Evolutionary conservation across 2,113 vertebrate genomes (phyloP).

Genomic region (Cinclus cinclus): DNA sequence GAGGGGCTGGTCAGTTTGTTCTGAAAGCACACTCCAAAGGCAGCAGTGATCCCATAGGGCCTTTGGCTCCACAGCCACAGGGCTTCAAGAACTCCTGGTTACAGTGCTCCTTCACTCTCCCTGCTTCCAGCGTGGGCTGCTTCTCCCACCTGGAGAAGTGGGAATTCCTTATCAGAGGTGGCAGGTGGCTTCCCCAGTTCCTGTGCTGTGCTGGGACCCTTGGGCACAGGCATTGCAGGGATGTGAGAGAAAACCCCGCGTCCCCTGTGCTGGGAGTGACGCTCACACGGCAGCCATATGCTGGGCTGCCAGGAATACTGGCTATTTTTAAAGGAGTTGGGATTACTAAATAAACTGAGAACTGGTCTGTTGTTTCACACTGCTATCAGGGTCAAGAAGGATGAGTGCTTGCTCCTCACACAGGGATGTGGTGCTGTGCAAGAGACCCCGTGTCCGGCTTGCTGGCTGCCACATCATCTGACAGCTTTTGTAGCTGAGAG

Average conservation of each 20-base stretch:
- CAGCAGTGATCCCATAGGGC: rapidly evolving
- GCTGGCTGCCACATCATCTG: not conserved
- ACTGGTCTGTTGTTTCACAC: not conserved
- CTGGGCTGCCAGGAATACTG: not conserved
- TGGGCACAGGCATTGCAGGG: rapidly evolving
- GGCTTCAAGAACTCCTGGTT: rapidly evolving
- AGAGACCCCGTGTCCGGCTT: not conserved
- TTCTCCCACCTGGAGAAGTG: rapidly evolving
- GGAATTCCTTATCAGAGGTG: not conserved
- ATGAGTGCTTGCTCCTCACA: not conserved
- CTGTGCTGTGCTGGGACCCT: not conserved
- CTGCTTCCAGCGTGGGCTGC: rapidly evolving
- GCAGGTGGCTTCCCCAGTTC: not conserved
- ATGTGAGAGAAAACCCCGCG: not conserved
- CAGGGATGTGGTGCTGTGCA: not conserved
- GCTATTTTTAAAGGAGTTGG: not conserved
- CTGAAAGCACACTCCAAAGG: not conserved
- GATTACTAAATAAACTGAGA: not conserved
- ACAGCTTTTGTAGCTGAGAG: not conserved
- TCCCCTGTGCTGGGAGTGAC: rapidly evolving
- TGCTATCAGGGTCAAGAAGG: not conserved
- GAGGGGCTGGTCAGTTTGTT: rapidly evolving
- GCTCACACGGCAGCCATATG: not conserved
- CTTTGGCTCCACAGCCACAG: not conserved
- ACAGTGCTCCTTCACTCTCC: not conserved